Conservation (phyloP, 2,888 invertebrate genomes). For the Caenorhabditis macrosperma region DNA sequence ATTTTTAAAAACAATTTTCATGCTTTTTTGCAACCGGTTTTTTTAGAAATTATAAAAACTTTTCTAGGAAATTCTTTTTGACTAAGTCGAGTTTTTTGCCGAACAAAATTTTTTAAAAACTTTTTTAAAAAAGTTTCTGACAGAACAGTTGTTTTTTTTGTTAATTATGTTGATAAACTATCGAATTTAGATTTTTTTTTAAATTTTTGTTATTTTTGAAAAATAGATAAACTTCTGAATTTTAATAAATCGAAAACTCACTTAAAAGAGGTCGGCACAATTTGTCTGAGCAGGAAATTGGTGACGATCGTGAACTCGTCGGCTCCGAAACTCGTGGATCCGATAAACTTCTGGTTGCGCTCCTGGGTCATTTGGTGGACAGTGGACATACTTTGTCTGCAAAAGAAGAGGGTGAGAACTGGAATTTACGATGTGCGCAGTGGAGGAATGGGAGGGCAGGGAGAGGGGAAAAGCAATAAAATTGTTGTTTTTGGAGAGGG, state of each 20-base stretch:
- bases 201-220: no score
- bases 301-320: constrained; percentile 58
- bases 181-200: background rate
- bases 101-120: no score
- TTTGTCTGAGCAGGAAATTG: constrained; percentile 59
- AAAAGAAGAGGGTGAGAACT: constrained; percentile 11
- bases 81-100: no score
- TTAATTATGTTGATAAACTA: background rate
- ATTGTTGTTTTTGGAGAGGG: background rate
- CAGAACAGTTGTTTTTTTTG: no score
- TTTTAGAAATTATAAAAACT: no score
- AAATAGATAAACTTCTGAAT: no score
- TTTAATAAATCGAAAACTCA: background rate
- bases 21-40: no score
- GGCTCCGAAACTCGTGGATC: constrained; percentile 43
- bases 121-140: no score
- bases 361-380: constrained; percentile 44
- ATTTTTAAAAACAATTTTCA: no score
- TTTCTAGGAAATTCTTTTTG: no score
- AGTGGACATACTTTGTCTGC: constrained; percentile 51
- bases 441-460: background rate
- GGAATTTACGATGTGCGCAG: background rate
- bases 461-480: background rate
- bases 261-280: constrained; percentile 51
- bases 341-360: constrained; percentile 50